A percentile compares a stretch with the other conserved stretches of the same genome.
These are phyloP conservation scores for Eupithecia centaureata DNA, from an alignment of 2,888 invertebrate species.

Conservation along the genomic window DNA sequence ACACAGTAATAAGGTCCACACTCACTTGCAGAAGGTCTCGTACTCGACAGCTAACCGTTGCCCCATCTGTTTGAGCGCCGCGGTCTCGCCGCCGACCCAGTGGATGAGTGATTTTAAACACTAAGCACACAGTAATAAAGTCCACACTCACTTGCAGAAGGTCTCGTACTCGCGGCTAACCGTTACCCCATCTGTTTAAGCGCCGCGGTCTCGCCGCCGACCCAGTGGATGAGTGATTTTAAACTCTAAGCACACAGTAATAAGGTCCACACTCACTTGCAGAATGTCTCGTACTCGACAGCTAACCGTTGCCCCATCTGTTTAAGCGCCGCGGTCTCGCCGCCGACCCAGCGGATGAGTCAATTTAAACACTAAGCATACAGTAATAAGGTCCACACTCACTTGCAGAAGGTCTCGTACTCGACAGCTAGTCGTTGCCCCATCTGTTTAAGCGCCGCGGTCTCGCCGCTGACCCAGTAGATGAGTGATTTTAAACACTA, in stretches of 20 bases:
- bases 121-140: background rate
- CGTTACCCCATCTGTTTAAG: background rate
- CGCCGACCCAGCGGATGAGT: background rate
- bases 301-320: too few species aligned
- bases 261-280: too few species aligned
- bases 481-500: conserved; percentile 46
- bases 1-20: too few species aligned
- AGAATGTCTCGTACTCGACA: conserved; percentile 40
- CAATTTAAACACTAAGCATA: background rate
- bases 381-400: background rate
- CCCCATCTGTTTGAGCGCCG: too few species aligned
- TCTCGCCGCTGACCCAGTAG: conserved; percentile 88
- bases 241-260: background rate
- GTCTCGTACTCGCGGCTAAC: background rate
- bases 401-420: conserved; percentile 78
- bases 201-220: background rate
- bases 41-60: too few species aligned
- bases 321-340: too few species aligned
- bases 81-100: too few species aligned
- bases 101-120: too few species aligned
- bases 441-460: conserved; percentile 83
- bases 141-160: background rate
- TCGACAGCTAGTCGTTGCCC: conserved; percentile 83
- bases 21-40: too few species aligned
- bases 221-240: background rate